Conservation (phyloP, 2,888 invertebrate species). For the Drosophila aldrichi region DNA sequence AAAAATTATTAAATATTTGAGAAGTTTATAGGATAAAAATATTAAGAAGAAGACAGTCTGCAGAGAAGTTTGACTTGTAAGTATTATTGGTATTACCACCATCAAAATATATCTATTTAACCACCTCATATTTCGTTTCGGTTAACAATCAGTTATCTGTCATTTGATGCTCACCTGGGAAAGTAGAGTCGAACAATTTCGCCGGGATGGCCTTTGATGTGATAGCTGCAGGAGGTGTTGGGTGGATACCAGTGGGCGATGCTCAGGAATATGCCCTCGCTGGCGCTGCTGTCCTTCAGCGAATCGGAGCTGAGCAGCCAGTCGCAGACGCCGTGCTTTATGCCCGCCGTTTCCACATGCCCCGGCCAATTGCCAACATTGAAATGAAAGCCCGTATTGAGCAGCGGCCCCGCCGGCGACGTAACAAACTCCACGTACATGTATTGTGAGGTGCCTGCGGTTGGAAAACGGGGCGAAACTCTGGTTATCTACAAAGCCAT, state of each 20-base stretch:
- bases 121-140: too few species aligned
- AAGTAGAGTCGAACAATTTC: constrained; percentile 96
- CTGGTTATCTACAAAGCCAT: constrained; percentile 9
- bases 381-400: constrained; percentile 97
- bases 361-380: constrained; percentile 98
- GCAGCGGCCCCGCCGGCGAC: constrained; percentile 94
- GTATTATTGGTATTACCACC: too few species aligned
- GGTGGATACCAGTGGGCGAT: constrained; percentile 98
- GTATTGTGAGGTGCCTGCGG: constrained; percentile 91
- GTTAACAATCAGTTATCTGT: background rate
- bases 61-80: too few species aligned
- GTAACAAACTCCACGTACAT: constrained; percentile 95
- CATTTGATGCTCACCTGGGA: constrained; percentile 88
- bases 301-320: constrained; percentile 95
- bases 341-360: constrained; percentile 95
- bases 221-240: constrained; percentile 95
- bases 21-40: background rate
- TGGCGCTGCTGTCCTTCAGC: constrained; percentile 91
- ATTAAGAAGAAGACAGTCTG: too few species aligned
- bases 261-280: constrained; percentile 95
- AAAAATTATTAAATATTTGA: background rate
- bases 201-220: constrained; percentile 93
- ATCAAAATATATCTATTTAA: too few species aligned
- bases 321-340: constrained; percentile 94
- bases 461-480: constrained; percentile 16